Conservation (phyloP, 1,140 invertebrate species). For the Zaprionus nigranus region DNA sequence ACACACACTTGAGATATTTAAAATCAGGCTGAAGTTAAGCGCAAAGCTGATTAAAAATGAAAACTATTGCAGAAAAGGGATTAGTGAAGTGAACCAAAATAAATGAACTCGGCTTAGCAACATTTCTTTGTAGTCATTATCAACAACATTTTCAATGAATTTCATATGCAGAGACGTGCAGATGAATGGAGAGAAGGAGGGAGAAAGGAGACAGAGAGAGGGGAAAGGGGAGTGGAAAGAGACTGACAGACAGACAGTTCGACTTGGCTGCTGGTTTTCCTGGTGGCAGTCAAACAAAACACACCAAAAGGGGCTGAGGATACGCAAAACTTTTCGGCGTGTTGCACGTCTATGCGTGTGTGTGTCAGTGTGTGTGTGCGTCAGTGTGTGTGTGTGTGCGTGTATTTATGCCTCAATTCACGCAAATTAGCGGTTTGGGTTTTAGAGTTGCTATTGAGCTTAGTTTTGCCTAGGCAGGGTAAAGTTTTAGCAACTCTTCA, state of each 20-base stretch:
- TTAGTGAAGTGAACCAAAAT: conserved; percentile 83
- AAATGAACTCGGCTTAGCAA: conserved; percentile 81
- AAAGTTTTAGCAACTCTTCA: conserved; percentile 66
- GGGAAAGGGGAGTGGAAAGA: background rate
- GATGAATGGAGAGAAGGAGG: conserved; percentile 6
- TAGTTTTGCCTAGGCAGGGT: conserved; percentile 19
- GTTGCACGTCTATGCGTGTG: conserved; percentile 13
- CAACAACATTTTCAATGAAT: conserved; percentile 72
- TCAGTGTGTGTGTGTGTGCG: conserved; percentile 21
- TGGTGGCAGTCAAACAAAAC: conserved; percentile 4
- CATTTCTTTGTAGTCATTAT: conserved; percentile 79
- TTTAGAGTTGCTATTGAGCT: conserved; percentile 45
- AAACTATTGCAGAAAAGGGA: conserved; percentile 80
- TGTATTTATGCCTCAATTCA: conserved; percentile 63
- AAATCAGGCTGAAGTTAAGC: conserved; percentile 36
- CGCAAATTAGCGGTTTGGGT: conserved; percentile 72
- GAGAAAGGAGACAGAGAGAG: background rate
- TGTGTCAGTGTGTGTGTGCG: conserved; percentile 6
- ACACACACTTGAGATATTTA: conserved; percentile 15
- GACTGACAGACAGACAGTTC: conserved; percentile 8
- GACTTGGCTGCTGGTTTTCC: conserved; percentile 20
- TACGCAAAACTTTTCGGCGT: conserved; percentile 57
- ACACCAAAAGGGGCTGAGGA: conserved; percentile 30
- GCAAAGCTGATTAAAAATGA: conserved; percentile 80
- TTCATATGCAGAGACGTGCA: conserved; percentile 53